phyloP scores from a whole-genome alignment of 2,888 invertebrate species.

The Troides helena region DNA sequence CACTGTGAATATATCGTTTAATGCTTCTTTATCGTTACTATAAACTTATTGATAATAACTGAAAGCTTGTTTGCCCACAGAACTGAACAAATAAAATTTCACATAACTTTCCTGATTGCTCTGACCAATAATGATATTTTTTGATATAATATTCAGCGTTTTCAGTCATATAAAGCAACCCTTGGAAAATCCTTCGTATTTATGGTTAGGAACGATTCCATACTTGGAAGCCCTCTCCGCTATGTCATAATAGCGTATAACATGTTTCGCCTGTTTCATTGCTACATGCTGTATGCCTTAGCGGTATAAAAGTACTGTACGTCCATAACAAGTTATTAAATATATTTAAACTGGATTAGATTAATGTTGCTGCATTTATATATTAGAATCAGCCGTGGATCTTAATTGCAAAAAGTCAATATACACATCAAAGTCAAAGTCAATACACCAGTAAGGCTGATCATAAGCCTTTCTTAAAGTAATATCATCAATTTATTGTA shows the following conservation, averaged over 20 bases:
- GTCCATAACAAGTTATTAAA: background rate
- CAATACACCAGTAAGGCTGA: background rate
- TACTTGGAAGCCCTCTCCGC: slow-evolving; percentile 22
- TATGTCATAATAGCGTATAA: slow-evolving; percentile 27
- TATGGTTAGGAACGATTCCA: slow-evolving; percentile 18
- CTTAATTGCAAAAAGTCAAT: background rate
- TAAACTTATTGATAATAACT: no score
- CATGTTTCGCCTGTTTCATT: slow-evolving; percentile 24
- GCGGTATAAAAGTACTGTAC: slow-evolving; percentile 22
- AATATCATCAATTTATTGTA: no score
- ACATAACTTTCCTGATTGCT: no score
- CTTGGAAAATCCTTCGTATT: slow-evolving; percentile 10
- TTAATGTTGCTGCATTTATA: background rate
- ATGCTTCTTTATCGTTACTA: no score
- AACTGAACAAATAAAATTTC: no score
- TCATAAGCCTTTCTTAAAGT: background rate
- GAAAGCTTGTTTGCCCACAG: no score
- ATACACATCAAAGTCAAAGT: background rate
- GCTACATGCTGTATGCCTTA: slow-evolving; percentile 8
- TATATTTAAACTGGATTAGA: background rate
- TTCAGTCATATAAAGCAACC: background rate
- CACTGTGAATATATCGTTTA: no score
- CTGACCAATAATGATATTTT: no score
- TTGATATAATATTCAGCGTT: no score
- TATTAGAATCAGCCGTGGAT: background rate